These are phyloP conservation scores for Brenthis ino DNA, from an alignment of 2,888 invertebrate genomes.

Conservation along the genomic window DNA sequence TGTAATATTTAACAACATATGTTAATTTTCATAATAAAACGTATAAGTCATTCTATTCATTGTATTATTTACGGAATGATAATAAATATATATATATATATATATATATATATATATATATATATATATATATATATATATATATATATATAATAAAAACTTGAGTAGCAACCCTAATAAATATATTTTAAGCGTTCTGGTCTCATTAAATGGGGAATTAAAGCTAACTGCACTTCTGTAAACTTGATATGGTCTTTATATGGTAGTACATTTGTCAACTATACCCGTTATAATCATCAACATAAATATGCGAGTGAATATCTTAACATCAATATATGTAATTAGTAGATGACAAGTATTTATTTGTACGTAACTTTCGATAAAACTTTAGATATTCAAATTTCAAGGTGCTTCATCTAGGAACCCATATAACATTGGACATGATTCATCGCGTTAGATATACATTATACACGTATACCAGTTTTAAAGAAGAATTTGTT, in stretches of 20 bases:
- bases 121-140: too few relatives aligned
- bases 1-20: too few relatives aligned
- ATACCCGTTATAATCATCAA: background rate
- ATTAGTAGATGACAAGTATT: background rate
- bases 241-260: slow-evolving; percentile 14
- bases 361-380: background rate
- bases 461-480: background rate
- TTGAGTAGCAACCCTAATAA: slow-evolving; percentile 4
- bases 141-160: background rate
- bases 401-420: slow-evolving; percentile 4
- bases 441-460: background rate
- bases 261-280: background rate
- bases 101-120: too few relatives aligned
- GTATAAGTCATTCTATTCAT: too few relatives aligned
- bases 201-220: slow-evolving; percentile 24
- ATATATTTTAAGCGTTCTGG: slow-evolving; percentile 3
- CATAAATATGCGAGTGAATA: background rate
- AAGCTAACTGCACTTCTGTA: slow-evolving; percentile 11
- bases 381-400: background rate
- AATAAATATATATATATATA: background rate
- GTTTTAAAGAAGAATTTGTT: too few relatives aligned
- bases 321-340: too few relatives aligned
- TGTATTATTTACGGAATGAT: background rate
- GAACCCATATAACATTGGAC: slow-evolving; percentile 8
- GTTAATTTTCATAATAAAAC: too few relatives aligned